Percentiles rank a stretch among this genome's conserved stretches.
These are phyloP conservation scores for Euwallacea fornicatus DNA, from an alignment of 1,140 invertebrate genomes.

Conservation along the genomic window DNA sequence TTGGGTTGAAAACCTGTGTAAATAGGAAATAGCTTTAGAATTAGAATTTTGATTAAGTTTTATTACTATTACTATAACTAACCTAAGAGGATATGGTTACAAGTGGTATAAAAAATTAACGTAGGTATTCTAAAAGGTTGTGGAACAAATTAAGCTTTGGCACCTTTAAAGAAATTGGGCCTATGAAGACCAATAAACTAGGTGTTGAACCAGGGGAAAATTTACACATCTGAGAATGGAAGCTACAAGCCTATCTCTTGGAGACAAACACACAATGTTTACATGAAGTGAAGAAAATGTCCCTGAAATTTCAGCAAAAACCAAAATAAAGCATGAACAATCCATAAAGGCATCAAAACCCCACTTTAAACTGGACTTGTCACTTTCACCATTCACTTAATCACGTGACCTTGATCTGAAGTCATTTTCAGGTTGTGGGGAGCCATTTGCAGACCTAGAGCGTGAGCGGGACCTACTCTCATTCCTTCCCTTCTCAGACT, in stretches of 20 bases:
- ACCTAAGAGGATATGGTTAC: conserved; percentile 3
- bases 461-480: conserved; percentile 64
- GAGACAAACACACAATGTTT: not conserved
- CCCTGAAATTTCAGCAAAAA: not conserved
- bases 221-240: not conserved
- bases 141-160: conserved; percentile 7
- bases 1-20: conserved; percentile 27
- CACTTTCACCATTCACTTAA: conserved; percentile 3
- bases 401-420: conserved; percentile 4
- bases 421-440: conserved; percentile 18
- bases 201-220: not conserved
- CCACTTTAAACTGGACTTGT: not conserved
- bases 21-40: conserved; percentile 13
- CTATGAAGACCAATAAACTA: not conserved
- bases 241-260: not conserved
- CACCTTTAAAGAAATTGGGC: not conserved
- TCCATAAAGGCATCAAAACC: not conserved
- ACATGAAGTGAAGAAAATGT: not conserved
- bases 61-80: conserved; percentile 12
- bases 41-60: conserved; percentile 12
- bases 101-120: conserved; percentile 5
- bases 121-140: not conserved
- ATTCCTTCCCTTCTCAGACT: conserved; percentile 68
- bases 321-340: not conserved
- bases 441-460: conserved; percentile 51